Evolutionary conservation across 2,888 invertebrate species (phyloP).

Genomic region (Lysandra bellargus): DNA sequence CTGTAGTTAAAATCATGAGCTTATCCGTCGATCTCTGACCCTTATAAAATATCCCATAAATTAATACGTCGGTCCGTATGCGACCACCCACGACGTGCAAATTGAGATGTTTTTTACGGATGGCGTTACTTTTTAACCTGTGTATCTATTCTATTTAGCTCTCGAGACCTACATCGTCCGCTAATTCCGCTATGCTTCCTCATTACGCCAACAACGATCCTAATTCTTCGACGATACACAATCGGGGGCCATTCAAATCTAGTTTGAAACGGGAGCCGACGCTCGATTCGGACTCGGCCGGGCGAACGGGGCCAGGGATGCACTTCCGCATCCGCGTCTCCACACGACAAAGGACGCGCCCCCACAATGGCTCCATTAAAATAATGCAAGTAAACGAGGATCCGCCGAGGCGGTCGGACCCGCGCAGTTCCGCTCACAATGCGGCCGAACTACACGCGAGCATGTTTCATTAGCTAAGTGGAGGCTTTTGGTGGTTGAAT

Average conservation of each 20-base stretch:
- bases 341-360: slow-evolving; percentile 76
- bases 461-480: slow-evolving; percentile 82
- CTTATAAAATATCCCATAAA: slow-evolving; percentile 16
- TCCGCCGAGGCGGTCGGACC: slow-evolving; percentile 75
- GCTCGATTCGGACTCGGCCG: slow-evolving; percentile 59
- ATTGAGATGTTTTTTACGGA: slow-evolving; percentile 5
- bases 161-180: neutral
- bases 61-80: neutral
- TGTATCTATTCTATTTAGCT: neutral
- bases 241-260: slow-evolving; percentile 52
- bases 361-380: slow-evolving; percentile 80
- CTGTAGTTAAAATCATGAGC: slow-evolving; percentile 9
- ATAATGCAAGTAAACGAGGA: slow-evolving; percentile 81
- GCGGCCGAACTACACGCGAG: slow-evolving; percentile 70
- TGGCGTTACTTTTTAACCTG: neutral
- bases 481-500: slow-evolving; percentile 80
- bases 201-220: slow-evolving; percentile 54
- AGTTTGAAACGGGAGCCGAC: slow-evolving; percentile 61
- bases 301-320: slow-evolving; percentile 69
- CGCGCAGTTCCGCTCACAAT: slow-evolving; percentile 63
- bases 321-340: slow-evolving; percentile 66
- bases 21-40: slow-evolving; percentile 9
- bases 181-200: neutral
- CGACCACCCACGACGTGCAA: slow-evolving; percentile 12
- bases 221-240: slow-evolving; percentile 49